A percentile compares a stretch with the other conserved stretches of the same genome.
Evolutionary conservation across 2,797 vertebrate species (phyloP).

Genomic region (Manis pentadactyla): DNA sequence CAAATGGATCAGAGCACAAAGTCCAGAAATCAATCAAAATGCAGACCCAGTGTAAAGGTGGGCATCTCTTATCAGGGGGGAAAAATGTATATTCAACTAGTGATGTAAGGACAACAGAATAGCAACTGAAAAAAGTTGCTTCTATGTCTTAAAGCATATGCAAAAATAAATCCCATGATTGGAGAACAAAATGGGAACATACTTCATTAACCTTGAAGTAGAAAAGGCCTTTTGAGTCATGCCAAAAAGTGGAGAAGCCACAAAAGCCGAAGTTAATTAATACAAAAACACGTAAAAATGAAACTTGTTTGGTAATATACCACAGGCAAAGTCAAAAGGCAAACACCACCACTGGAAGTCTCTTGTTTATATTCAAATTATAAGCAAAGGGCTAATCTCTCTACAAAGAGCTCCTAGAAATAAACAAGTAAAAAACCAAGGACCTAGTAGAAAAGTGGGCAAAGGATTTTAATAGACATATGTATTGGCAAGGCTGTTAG

Average conservation of each 20-base stretch:
- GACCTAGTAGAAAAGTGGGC: neutral
- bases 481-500: neutral
- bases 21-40: neutral
- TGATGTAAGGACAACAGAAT: neutral
- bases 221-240: neutral
- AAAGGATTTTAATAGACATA: neutral
- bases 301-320: neutral
- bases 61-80: neutral
- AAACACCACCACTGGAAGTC: neutral
- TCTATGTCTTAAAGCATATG: neutral
- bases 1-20: neutral
- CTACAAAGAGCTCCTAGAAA: neutral
- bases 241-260: conserved; percentile 1
- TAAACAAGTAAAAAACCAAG: neutral
- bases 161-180: neutral
- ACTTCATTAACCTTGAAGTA: neutral
- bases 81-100: neutral
- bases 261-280: neutral
- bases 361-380: neutral
- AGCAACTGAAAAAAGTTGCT: neutral
- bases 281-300: neutral
- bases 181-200: neutral
- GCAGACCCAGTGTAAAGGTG: neutral
- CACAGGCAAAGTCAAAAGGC: conserved; percentile 34
- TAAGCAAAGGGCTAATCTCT: neutral